Evolutionary conservation across 2,113 vertebrate genomes (phyloP).

Genomic region (Garra rufa): DNA sequence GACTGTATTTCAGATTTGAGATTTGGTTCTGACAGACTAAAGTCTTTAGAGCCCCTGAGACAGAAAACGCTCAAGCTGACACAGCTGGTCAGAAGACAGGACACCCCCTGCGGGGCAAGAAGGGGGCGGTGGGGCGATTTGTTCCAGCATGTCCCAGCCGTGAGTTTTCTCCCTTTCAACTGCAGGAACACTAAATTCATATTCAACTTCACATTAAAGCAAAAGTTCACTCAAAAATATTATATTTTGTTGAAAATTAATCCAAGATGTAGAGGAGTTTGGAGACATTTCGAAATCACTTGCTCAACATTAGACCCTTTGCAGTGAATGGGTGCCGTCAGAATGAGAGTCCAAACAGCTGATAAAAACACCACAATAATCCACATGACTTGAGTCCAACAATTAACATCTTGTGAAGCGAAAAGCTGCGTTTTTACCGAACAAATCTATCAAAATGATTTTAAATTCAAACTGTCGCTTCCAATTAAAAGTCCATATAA

Average conservation of each 20-base stretch:
- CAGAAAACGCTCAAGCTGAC: conserved; percentile 34
- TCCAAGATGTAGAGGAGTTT: not conserved
- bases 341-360: too few relatives aligned
- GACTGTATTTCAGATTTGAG: not conserved
- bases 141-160: conserved; percentile 33
- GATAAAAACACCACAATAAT: not conserved
- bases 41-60: conserved; percentile 20
- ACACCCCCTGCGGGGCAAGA: conserved; percentile 19
- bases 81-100: conserved; percentile 41
- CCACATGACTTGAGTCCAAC: too few relatives aligned
- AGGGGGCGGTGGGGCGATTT: conserved; percentile 4
- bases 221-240: not conserved
- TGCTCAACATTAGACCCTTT: not conserved
- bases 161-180: not conserved
- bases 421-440: not conserved
- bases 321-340: not conserved
- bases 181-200: not conserved
- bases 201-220: not conserved
- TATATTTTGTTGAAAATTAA: too few relatives aligned
- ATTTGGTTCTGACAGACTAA: conserved; percentile 32
- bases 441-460: not conserved
- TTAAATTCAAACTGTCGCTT: too few relatives aligned
- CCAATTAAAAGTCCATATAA: too few relatives aligned
- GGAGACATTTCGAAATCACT: too few relatives aligned
- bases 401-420: too few relatives aligned